Evolutionary conservation across 2,888 invertebrate genomes (phyloP).

Genomic region (Drosophila ezoana): DNA sequence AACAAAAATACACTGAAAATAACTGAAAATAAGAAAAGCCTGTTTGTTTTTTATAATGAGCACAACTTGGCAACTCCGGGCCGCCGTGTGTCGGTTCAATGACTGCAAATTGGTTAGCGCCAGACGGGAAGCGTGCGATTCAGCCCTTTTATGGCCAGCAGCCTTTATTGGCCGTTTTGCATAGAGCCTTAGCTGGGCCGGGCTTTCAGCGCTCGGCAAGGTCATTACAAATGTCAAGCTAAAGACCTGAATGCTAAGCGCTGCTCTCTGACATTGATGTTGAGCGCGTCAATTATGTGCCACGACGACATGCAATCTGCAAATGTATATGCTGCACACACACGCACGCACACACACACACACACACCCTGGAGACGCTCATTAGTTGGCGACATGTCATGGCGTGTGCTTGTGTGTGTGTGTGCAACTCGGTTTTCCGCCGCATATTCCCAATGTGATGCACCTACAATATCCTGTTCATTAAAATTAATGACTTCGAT

Average conservation of each 20-base stretch:
- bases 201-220: slow-evolving; percentile 37
- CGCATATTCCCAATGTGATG: slow-evolving; percentile 52
- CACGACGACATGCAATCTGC: slow-evolving; percentile 47
- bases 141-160: background rate
- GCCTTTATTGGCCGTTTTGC: slow-evolving; percentile 21
- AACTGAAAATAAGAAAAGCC: slow-evolving; percentile 18
- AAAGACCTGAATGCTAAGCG: slow-evolving; percentile 9
- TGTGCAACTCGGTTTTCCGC: slow-evolving; percentile 22
- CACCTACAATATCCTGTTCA: slow-evolving; percentile 68
- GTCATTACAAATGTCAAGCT: slow-evolving; percentile 56
- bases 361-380: slow-evolving; percentile 66
- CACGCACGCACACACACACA: background rate
- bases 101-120: slow-evolving; percentile 42
- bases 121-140: slow-evolving; percentile 25
- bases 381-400: slow-evolving; percentile 57
- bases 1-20: slow-evolving; percentile 6
- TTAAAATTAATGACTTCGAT: slow-evolving; percentile 75
- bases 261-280: slow-evolving; percentile 59
- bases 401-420: slow-evolving; percentile 8
- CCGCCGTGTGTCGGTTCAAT: slow-evolving; percentile 51
- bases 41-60: slow-evolving; percentile 52
- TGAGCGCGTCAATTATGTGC: slow-evolving; percentile 64
- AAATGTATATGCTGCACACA: slow-evolving; percentile 37
- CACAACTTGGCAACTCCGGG: slow-evolving; percentile 29
- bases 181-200: slow-evolving; percentile 15